Evolutionary conservation across 2,888 invertebrate species (phyloP), one percentile per base, ranked within the genome.

Genomic region (Drosophila affinis): DNA sequence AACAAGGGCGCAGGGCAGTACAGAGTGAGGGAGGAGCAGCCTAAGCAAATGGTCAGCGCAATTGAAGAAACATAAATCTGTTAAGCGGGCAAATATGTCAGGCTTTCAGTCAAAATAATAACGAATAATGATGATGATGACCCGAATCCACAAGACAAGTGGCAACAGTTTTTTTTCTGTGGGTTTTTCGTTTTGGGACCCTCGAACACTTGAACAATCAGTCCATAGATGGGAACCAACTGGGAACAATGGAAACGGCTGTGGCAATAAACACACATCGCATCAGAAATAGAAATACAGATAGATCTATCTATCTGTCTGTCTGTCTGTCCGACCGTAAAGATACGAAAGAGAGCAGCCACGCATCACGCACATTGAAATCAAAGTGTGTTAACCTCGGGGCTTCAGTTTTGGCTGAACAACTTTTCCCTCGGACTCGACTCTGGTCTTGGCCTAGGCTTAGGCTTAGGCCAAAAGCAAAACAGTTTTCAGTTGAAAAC

Each of bases 81-180:
- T 87, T 83, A 85, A 87, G 86, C 72, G 65, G 60, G 72, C 85
- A 87, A 87, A 82, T 85, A 79, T 81, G 83, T 86, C 88, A 85
- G 68, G 61, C 54, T 56, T n/a, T 71, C 61, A 45, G 62, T 56
- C 62, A 62, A 29, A 72, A 57, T 62, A 56, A 72, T 71, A 45
- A 57, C 44, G 39, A 44, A 54, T 48, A 39, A 70, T 71, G 46
- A 24, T 32, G 45, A 12, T 47, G 70, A 68, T 47, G 72, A 27
- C 46, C 39, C 58, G 24, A 54, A 61, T 55, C 70, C 56, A 72
- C 39, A 71, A 58, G 67, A 62, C 82, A 75, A 80, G 75, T 72
- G 76, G 72, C 83, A 80, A 78, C 76, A 65, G 84, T 58, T 62
- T 34, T 18, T 18, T 34, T 49, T 24, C 0, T 5, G 24, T 18